Base-by-base conservation (phyloP, 1,140 invertebrate species). In the Heterodera schachtii region DNA sequence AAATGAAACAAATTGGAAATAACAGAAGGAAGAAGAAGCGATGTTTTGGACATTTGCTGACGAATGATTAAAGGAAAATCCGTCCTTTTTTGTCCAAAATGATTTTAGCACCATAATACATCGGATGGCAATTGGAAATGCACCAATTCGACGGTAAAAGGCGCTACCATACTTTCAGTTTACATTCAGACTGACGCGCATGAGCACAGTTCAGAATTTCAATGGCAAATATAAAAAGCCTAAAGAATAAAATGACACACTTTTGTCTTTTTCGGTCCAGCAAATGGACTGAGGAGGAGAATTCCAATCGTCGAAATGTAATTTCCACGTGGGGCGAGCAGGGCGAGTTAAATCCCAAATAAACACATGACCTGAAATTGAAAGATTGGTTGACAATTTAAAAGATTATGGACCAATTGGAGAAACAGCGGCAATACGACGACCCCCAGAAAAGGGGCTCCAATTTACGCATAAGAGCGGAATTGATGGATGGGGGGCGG, bases 211-310 rank as follows among this genome's bases (percentile, higher is more conserved):
- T n/a, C n/a, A n/a, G n/a, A n/a, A n/a, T n/a, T n/a, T n/a, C n/a
- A n/a, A n/a, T n/a, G n/a, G n/a, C n/a, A n/a, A n/a, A n/a, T n/a
- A n/a, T n/a, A n/a, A n/a, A n/a, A n/a, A n/a, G n/a, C 47, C 47
- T 9, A 49, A 60, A 60, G 57, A 4, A 60, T 16, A n/a, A 60
- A 60, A n/a, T 60, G 11, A 19, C 60, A n/a, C 21, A 78, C 76
- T 78, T 67, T 78, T 69, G 49, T 78, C 76, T 78, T 41, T n/a
- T 19, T 64, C 76, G 31, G 70, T 9, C 76, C 76, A 78, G 19
- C 76, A 66, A 78, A 78, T 47, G 31, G 76, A 78, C 13, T 64
- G 47, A 2, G 76, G 76, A 43, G 76, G 64, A 16, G 76, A 78
- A 8, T 47, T 3, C 47, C 66, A 78, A 31, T 70, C 76, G 70